Evolutionary conservation across 2,888 invertebrate genomes (phyloP), one percentile per base, ranked within the genome.

Genomic region (Chloromyia formosa): DNA sequence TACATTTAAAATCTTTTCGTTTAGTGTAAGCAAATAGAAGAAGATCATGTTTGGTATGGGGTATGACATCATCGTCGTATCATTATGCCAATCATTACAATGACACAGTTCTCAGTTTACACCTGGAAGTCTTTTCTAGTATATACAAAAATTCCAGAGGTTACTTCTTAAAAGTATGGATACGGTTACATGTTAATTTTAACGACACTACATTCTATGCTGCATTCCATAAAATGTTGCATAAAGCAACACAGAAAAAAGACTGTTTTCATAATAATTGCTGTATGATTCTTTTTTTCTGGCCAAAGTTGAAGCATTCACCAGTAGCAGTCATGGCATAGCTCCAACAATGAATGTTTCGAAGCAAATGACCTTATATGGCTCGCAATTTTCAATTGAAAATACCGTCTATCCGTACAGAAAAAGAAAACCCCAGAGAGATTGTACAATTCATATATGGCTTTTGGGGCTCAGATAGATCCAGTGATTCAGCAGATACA

Each of bases 51-150:
- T 35, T n/a, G n/a, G 27, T 4, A 2, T 35, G 27, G 22, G n/a
- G 27, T 16, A 68, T 68, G 68, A 68, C 68, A 69, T 56, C 69
- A 49, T 49, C 18, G 22, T 22, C 58, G 16, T 58, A 10, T 12
- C 45, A 42, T 16, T n/a, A n/a, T 20, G 16, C 1, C 9, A 7
- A 40, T 69, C 56, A n/a, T 35, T 54, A 35, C 69, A 69, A 69
- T 69, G 69, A 69, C 69, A 69, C 56, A 69, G 56, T 56, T 69
- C 69, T 69, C 56, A 45, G 10, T 54, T 69, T 69, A 69, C 69
- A 56, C 2, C 54, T n/a, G 68, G 20, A 53, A 69, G 12, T 56
- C 9, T 49, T 49, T 45, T 9, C 27, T 2, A 35, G 27, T 2
- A 35, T 4, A 35, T 35, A 4, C 27, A 35, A 35, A 35, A 35